A percentile compares a stretch with the other conserved stretches of the same genome.
Conservation (phyloP, 2,888 invertebrate species). For the Cheilosia variabilis region DNA sequence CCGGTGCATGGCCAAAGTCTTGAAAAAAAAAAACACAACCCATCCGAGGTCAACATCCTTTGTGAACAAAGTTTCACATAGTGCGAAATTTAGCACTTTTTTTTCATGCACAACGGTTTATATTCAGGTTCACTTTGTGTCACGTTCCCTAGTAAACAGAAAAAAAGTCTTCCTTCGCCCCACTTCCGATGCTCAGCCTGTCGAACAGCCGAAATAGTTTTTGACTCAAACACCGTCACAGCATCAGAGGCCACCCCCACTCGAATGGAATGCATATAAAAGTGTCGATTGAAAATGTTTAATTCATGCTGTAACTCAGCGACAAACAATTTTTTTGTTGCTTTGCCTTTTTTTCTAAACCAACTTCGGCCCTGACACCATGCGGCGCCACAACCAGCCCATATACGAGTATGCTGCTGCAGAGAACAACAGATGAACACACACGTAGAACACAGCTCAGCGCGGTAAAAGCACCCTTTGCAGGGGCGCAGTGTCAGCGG, state of each 20-base stretch:
- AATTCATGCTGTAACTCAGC: conserved; percentile 74
- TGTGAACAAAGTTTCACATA: conserved; percentile 57
- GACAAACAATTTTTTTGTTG: conserved; percentile 62
- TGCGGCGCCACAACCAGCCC: conserved; percentile 17
- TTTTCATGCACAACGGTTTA: conserved; percentile 20
- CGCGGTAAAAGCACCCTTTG: conserved; percentile 33
- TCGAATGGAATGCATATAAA: conserved; percentile 61
- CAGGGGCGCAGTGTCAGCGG: neutral
- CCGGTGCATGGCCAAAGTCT: neutral
- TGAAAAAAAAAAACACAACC: conserved; percentile 3
- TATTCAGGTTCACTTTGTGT: conserved; percentile 67
- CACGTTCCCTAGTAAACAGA: conserved; percentile 50
- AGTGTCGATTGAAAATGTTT: conserved; percentile 76
- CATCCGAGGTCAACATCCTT: conserved; percentile 65
- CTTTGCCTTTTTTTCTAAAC: conserved; percentile 39
- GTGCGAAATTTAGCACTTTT: conserved; percentile 69
- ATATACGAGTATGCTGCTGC: neutral
- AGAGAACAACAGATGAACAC: conserved; percentile 61
- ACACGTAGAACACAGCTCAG: conserved; percentile 68
- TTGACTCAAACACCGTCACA: conserved; percentile 8
- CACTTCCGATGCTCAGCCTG: conserved; percentile 33
- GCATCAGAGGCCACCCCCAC: neutral
- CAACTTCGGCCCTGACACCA: conserved; percentile 43
- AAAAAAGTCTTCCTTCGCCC: conserved; percentile 38
- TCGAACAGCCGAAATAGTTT: conserved; percentile 65